phyloP scores from a whole-genome alignment of 2,888 invertebrate species.

The Tetranychus piercei region DNA sequence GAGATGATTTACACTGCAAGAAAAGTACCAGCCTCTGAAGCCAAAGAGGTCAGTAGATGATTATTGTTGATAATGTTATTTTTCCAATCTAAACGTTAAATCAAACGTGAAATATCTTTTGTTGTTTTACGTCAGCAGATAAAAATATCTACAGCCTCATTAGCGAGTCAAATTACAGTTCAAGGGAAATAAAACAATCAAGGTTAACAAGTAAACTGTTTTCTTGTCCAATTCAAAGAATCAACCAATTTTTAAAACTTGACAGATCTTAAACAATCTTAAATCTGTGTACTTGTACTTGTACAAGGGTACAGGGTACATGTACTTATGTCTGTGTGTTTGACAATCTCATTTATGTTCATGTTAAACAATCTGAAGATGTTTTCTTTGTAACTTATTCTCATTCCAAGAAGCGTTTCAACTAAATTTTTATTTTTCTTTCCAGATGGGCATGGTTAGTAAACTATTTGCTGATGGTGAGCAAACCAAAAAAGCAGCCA shows the following conservation, averaged over 20 bases:
- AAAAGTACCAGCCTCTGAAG: conserved; percentile 60
- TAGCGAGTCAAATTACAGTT: too few species aligned
- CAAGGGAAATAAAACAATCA: too few species aligned
- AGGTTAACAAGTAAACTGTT: too few species aligned
- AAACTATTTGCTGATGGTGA: conserved; percentile 49
- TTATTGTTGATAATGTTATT: neutral
- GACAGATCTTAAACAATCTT: too few species aligned
- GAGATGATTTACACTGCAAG: conserved; percentile 75
- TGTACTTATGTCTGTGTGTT: too few species aligned
- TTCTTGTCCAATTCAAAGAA: too few species aligned
- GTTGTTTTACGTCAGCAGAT: too few species aligned
- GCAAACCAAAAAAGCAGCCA: conserved; percentile 49
- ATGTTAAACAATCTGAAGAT: neutral
- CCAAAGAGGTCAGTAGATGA: conserved; percentile 32
- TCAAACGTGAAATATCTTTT: neutral
- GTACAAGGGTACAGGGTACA: too few species aligned
- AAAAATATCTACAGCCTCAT: too few species aligned
- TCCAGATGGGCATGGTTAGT: conserved; percentile 56
- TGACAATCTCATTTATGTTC: neutral
- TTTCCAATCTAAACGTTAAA: neutral
- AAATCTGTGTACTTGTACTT: too few species aligned
- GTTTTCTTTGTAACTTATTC: neutral
- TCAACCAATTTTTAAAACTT: too few species aligned
- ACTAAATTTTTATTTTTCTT: neutral
- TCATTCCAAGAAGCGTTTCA: neutral